Percentiles rank a stretch among this genome's conserved stretches.
These are phyloP conservation scores for Myocastor coypus DNA, from an alignment of 2,113 vertebrate genomes.

Conservation along the genomic window DNA sequence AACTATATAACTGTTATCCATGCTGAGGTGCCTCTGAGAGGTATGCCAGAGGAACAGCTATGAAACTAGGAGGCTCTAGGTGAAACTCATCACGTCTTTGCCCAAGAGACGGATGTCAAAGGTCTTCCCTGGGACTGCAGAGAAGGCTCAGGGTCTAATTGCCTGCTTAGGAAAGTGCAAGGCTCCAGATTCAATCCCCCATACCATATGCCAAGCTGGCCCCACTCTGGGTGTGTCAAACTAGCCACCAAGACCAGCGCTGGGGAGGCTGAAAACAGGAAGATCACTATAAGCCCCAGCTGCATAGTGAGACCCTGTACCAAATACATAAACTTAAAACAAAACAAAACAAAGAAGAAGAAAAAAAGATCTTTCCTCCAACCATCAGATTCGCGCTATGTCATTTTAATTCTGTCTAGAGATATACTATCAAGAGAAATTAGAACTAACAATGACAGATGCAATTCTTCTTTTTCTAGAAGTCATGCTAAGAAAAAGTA, in stretches of 20 bases:
- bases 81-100: neutral
- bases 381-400: conserved; percentile 21
- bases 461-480: neutral
- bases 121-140: neutral
- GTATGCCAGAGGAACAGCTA: neutral
- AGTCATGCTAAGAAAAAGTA: neutral
- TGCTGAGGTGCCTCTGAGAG: neutral
- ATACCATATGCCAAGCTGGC: too few relatives aligned
- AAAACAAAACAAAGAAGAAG: too few relatives aligned
- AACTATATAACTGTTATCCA: neutral
- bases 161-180: too few relatives aligned
- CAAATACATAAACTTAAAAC: too few relatives aligned
- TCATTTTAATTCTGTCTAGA: conserved; percentile 12
- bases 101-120: neutral
- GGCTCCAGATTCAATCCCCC: too few relatives aligned
- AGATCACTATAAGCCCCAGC: too few relatives aligned
- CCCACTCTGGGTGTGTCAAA: too few relatives aligned
- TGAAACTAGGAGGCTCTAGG: neutral
- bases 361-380: neutral
- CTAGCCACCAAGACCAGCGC: too few relatives aligned
- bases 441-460: neutral
- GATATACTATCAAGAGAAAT: neutral
- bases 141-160: too few relatives aligned
- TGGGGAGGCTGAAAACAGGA: too few relatives aligned
- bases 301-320: too few relatives aligned